These are phyloP conservation scores for Danionella dracula DNA, from an alignment of 2,797 vertebrate species.

Conservation along the genomic window DNA sequence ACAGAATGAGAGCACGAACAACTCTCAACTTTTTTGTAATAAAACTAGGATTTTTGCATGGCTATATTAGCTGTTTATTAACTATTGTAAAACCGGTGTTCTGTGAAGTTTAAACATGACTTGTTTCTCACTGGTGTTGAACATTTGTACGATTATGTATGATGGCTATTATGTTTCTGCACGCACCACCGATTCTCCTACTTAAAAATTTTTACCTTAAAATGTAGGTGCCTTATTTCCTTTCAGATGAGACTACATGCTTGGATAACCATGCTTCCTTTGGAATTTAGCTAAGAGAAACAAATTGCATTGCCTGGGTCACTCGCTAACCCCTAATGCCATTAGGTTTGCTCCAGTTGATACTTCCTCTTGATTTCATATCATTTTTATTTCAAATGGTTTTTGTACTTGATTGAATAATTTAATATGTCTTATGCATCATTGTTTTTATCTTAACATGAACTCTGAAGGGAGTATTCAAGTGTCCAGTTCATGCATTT, in stretches of 20 bases:
- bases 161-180: not conserved
- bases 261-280: not conserved
- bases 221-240: not conserved
- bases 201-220: constrained; percentile 3
- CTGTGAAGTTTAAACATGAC: too few relatives aligned
- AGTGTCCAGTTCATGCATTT: too few relatives aligned
- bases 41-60: not conserved
- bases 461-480: too few relatives aligned
- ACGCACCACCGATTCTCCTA: not conserved
- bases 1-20: constrained; percentile 33
- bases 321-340: constrained; percentile 6
- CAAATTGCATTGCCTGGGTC: constrained; percentile 10
- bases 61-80: not conserved
- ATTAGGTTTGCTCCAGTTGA: constrained; percentile 20
- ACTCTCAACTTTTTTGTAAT: not conserved
- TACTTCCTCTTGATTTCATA: constrained; percentile 10
- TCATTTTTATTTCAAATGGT: constrained; percentile 10
- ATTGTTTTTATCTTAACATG: not conserved
- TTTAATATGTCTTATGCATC: not conserved
- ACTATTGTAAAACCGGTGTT: too few relatives aligned
- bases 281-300: not conserved
- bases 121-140: not conserved
- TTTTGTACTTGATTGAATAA: not conserved
- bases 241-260: not conserved
- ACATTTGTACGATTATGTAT: not conserved